These are phyloP conservation scores for Lepidothrix coronata DNA, from an alignment of 2,113 vertebrate species.

Conservation along the genomic window DNA sequence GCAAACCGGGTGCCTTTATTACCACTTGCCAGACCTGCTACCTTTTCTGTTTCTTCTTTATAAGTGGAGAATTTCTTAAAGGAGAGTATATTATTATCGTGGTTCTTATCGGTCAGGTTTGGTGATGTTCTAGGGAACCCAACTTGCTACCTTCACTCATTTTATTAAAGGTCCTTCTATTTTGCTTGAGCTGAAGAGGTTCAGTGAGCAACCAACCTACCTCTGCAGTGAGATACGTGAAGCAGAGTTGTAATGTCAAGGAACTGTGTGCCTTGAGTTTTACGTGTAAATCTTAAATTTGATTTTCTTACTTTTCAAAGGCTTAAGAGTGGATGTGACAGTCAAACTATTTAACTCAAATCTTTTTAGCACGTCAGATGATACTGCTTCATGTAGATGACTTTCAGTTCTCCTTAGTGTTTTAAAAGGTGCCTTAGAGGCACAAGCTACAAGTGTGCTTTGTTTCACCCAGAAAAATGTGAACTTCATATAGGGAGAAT, in stretches of 20 bases:
- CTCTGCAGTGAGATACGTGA: not conserved
- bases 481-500: conserved; percentile 53
- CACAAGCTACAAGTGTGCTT: conserved; percentile 6
- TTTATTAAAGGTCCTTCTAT: not conserved
- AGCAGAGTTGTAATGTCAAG: not conserved
- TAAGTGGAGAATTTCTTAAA: not conserved
- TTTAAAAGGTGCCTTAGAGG: conserved; percentile 12
- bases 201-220: not conserved
- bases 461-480: conserved; percentile 56
- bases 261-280: not conserved
- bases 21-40: not conserved
- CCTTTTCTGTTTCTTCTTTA: not conserved
- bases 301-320: conserved; percentile 23
- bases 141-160: not conserved
- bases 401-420: not conserved
- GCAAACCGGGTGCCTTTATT: not conserved
- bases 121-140: not conserved
- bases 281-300: not conserved
- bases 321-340: not conserved
- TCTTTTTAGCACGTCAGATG: not conserved
- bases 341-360: not conserved
- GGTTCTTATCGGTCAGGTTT: not conserved
- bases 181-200: not conserved
- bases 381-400: not conserved
- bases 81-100: not conserved